These are phyloP conservation scores for Ormyrus thymus DNA, from an alignment of 2,888 invertebrate species.

Conservation along the genomic window DNA sequence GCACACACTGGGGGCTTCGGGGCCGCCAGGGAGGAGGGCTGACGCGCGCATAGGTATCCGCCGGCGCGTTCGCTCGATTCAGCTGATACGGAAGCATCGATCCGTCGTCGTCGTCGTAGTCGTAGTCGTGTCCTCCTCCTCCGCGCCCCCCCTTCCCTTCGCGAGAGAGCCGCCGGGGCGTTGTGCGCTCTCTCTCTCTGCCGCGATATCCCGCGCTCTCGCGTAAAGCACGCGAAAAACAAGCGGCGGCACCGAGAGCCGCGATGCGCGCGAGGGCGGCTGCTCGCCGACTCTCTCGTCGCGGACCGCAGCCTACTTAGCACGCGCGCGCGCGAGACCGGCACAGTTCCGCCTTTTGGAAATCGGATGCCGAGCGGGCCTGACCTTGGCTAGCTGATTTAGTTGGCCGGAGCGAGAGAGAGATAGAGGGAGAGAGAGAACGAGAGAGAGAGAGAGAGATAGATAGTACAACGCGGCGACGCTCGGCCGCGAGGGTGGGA, in stretches of 20 bases:
- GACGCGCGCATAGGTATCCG: conserved; percentile 41
- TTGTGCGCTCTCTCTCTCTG: background rate
- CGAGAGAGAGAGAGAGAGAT: conserved; percentile 52
- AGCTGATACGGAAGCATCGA: conserved; percentile 56
- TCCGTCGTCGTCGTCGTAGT: conserved; percentile 41
- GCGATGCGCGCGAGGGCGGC: background rate
- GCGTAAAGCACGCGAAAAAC: background rate
- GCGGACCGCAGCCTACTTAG: background rate
- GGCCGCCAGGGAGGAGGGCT: background rate
- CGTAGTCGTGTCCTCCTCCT: background rate
- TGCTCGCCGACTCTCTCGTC: background rate
- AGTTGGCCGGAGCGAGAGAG: background rate
- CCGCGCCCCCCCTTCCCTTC: background rate
- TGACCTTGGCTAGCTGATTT: conserved; percentile 19
- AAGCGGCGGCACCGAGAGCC: background rate
- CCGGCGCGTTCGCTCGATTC: conserved; percentile 51
- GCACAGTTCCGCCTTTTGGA: background rate
- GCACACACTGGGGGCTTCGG: background rate
- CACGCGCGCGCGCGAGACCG: background rate
- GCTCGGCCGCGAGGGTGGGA: conserved; percentile 68
- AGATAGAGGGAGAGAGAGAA: background rate
- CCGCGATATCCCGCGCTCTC: background rate
- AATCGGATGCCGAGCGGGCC: background rate
- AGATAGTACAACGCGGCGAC: conserved; percentile 50
- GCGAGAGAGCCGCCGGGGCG: background rate